phyloP scores from a whole-genome alignment of 2,113 vertebrate species.

The Saccopteryx leptura region DNA sequence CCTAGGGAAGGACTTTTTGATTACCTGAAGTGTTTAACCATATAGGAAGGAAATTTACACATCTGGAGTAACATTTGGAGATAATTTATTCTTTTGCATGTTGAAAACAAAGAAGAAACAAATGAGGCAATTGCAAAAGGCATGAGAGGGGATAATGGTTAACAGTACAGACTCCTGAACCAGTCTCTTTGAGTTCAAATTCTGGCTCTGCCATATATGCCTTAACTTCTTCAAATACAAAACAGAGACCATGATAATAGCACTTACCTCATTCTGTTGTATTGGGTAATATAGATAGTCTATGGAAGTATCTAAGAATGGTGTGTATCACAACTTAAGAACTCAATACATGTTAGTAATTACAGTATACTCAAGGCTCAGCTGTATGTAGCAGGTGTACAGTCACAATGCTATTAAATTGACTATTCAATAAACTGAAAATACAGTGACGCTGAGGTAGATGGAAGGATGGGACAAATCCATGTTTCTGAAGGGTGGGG shows the following conservation, averaged over 20 bases:
- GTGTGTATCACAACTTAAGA: not conserved
- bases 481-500: not conserved
- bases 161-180: not conserved
- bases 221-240: not conserved
- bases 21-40: not conserved
- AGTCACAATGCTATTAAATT: not conserved
- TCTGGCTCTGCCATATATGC: not conserved
- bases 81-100: not conserved
- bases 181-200: not conserved
- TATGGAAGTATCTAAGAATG: not conserved
- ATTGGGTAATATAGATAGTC: not conserved
- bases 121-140: not conserved
- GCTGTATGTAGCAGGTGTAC: not conserved
- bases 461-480: not conserved
- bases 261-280: not conserved
- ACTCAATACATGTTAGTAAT: not conserved
- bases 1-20: not conserved
- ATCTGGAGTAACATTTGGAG: not conserved
- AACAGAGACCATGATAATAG: not conserved
- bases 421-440: slow-evolving; percentile 7
- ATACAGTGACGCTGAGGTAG: not conserved
- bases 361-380: not conserved
- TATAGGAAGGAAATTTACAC: not conserved
- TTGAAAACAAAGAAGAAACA: not conserved
- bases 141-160: not conserved